Evolutionary conservation across 2,888 invertebrate genomes (phyloP), one percentile per base, ranked within the genome.

Genomic region (Steromphala cineraria): DNA sequence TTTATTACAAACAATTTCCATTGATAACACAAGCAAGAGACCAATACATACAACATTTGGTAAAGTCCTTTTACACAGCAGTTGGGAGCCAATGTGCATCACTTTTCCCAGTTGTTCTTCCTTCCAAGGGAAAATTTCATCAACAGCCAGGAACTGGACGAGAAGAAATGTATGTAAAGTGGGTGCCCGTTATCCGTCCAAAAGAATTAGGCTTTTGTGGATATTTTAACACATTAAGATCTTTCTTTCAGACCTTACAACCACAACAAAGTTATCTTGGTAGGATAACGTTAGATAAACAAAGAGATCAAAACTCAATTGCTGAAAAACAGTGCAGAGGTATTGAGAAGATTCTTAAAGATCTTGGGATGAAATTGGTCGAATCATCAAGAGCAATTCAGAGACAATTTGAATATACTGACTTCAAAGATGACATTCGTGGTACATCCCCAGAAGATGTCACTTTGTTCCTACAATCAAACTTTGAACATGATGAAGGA

Each of bases 61-160:
- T 53, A 24, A 52, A 52, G 21, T 36, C 21, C 4, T n/a, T 80
- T 19, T 80, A 77, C 24, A 67, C 17, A 24, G 10, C 28, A 13
- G 28, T 80, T 19, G 53, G 52, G 28, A 19, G 53, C 7, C 2
- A 31, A 21, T 19, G 36, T n/a, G 3, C 62, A 28, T n/a, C 28
- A 17, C 53, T 80, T 10, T 80, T 80, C 24, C 80, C 80, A 36
- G 80, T 80, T 1, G 3, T 17, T n/a, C 31, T 40, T 15, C 46
- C 40, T 46, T 40, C 13, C 8, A 19, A 40, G 7, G 21, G 21
- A 1, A 19, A 13, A 46, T 74, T 19, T 74, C 21, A 17, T 74
- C 4, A 46, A 1, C 74, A 40, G 74, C 19, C n/a, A n/a, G n/a
- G 10, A 31, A 40, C 19, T 74, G n/a, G 19, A 8, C 2, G 74